Evolutionary conservation across 53 echinoderm and acorn worm genomes (phyloP), one percentile per base, ranked within the genome.

Genomic region (Luidia sarsii): DNA sequence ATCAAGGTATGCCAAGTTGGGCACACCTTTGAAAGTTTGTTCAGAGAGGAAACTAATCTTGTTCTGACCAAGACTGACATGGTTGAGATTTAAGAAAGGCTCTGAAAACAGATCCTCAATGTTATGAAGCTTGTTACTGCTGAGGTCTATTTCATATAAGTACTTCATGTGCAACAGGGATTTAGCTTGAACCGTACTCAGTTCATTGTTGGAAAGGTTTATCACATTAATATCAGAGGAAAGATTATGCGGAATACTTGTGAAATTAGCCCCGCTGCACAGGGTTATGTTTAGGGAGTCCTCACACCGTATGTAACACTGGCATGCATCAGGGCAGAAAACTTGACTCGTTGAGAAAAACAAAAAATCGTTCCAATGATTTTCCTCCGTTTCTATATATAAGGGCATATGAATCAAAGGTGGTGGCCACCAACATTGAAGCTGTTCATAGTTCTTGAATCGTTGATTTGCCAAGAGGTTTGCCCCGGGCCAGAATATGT

Each of bases 391-490:
- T 25, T 39, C 50, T 43, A 8, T 14, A 7, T 57, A 39, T 10
- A 59, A 36, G 60, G 29, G 21, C 19, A 39, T 5, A 4, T 21
- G 19, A 3, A 1, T 7, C 41, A 57, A 75, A 3, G 28, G 60
- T 41, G 75, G 75, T 39, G 75, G 75, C 75, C 57, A 57, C 3
- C 43, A 25, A 28, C 83, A 82, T 27, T 20, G 3, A n/a, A 82
- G 46, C 24, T 82, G 30, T n/a, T 82, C 19, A 19, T 67, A 56
- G 22, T 43, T 68, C 22, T 49, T 70, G 16, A 59, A 82, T 21
- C 53, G 57, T 18, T 68, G 83, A 82, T 82, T 69, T 11, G 69
- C 70, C 4, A 82, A 39, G 60, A 64, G 56, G 27, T 28, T 14
- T 19, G 70, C 52, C 20, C 70, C 57, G 15, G 83, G 83, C 83